Conservation (phyloP, 2,113 vertebrate species). For the Hippocampus zosterae region DNA sequence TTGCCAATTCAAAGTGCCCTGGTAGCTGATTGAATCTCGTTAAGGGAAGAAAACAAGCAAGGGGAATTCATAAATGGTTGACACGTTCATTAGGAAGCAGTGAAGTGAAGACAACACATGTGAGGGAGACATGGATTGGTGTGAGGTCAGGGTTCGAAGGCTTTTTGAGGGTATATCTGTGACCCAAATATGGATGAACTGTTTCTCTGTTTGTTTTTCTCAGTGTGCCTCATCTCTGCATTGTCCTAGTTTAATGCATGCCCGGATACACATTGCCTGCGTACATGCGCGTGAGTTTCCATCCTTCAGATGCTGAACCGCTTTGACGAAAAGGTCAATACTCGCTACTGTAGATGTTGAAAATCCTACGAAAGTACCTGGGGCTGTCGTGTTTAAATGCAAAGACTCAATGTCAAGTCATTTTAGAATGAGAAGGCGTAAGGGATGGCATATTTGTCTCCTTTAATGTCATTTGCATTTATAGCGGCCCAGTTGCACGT, state of each 20-base stretch:
- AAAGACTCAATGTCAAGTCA: slow-evolving; percentile 2
- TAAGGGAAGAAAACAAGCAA: slow-evolving; percentile 30
- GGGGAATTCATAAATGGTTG: slow-evolving; percentile 32
- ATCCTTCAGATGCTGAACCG: slow-evolving; percentile 4
- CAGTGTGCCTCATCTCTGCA: neutral
- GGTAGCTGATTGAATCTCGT: slow-evolving; percentile 48
- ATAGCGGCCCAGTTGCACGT: neutral
- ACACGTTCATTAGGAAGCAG: slow-evolving; percentile 26
- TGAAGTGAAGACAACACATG: slow-evolving; percentile 7
- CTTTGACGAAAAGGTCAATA: slow-evolving; percentile 2
- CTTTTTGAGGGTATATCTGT: neutral
- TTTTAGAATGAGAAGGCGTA: neutral
- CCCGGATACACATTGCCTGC: neutral
- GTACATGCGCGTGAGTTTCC: slow-evolving; percentile 6
- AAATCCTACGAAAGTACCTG: neutral
- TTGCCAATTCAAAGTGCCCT: slow-evolving; percentile 40
- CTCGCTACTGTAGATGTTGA: neutral
- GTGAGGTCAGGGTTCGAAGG: slow-evolving; percentile 4
- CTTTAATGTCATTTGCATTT: neutral
- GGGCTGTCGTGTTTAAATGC: neutral
- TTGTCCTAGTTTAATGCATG: neutral
- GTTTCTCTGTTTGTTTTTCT: neutral
- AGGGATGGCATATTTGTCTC: neutral
- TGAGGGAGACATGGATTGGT: slow-evolving; percentile 1
- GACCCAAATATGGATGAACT: neutral